These are phyloP conservation scores for Centroberyx gerrardi DNA, from an alignment of 2,797 vertebrate genomes.

Conservation along the genomic window DNA sequence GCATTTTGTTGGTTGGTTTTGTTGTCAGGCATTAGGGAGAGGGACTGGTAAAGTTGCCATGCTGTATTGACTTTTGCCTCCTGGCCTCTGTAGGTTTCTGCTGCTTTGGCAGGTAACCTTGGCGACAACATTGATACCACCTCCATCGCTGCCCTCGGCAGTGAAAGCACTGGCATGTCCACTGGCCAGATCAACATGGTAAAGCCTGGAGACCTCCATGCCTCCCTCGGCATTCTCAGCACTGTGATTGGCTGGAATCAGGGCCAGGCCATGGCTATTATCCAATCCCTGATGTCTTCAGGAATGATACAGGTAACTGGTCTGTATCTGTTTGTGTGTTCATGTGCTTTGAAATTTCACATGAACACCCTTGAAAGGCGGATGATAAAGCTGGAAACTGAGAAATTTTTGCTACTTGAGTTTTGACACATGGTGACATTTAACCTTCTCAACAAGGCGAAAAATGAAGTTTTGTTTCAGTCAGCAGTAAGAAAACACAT, in stretches of 20 bases:
- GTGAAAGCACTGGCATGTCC: slow-evolving; percentile 63
- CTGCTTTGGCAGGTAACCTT: slow-evolving; percentile 75
- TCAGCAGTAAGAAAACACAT: too few species aligned
- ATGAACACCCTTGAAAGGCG: too few species aligned
- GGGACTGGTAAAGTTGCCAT: background rate
- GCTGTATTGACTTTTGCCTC: background rate
- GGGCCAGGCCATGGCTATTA: slow-evolving; percentile 76
- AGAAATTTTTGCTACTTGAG: too few species aligned
- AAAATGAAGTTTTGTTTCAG: too few species aligned
- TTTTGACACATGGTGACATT: too few species aligned
- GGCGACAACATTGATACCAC: slow-evolving; percentile 39
- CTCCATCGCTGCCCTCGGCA: slow-evolving; percentile 68
- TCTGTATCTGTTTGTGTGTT: slow-evolving; percentile 1
- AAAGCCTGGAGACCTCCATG: slow-evolving; percentile 18
- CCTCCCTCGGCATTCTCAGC: slow-evolving; percentile 55
- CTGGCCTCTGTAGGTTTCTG: slow-evolving; percentile 60
- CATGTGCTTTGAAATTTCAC: background rate
- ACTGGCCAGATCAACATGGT: slow-evolving; percentile 65
- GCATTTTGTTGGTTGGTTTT: too few species aligned
- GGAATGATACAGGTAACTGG: slow-evolving; percentile 68
- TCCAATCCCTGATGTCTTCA: slow-evolving; percentile 59
- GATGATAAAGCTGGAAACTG: too few species aligned
- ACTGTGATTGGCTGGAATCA: slow-evolving; percentile 68
- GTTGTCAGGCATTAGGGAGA: too few species aligned
- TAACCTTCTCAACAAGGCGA: too few species aligned